A percentile compares a stretch with the other conserved stretches of the same genome.
These are phyloP conservation scores for Seriola rivoliana DNA, from an alignment of 2,113 vertebrate genomes.

Conservation along the genomic window DNA sequence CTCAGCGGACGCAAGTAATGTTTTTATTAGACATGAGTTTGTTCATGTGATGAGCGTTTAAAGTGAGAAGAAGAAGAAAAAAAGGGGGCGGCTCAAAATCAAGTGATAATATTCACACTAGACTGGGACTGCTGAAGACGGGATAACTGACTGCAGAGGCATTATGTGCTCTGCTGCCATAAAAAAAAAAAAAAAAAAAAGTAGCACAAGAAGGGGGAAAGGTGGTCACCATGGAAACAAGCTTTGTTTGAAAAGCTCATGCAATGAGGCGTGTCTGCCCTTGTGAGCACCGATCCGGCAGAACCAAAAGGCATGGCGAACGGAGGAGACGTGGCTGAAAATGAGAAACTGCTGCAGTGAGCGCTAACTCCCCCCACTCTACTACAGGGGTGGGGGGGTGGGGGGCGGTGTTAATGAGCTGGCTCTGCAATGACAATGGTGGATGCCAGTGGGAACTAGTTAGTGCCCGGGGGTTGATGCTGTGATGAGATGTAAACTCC, in stretches of 20 bases:
- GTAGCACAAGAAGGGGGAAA: slow-evolving; percentile 47
- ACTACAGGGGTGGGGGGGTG: slow-evolving; percentile 22
- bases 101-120: not conserved
- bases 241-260: slow-evolving; percentile 75
- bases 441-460: slow-evolving; percentile 17
- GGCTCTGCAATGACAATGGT: slow-evolving; percentile 5
- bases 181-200: slow-evolving; percentile 37
- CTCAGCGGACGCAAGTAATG: not conserved
- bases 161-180: slow-evolving; percentile 62
- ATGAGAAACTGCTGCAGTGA: slow-evolving; percentile 34
- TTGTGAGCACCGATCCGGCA: slow-evolving; percentile 32
- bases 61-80: not conserved
- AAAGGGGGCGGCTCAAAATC: not conserved
- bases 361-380: not conserved
- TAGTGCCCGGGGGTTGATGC: not conserved
- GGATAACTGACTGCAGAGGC: slow-evolving; percentile 48
- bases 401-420: slow-evolving; percentile 28
- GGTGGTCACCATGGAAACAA: slow-evolving; percentile 80
- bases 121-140: slow-evolving; percentile 13
- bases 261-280: slow-evolving; percentile 62
- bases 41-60: slow-evolving; percentile 3
- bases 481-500: slow-evolving; percentile 46
- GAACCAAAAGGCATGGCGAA: slow-evolving; percentile 36
- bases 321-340: slow-evolving; percentile 12
- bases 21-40: slow-evolving; percentile 15